phyloP scores from a whole-genome alignment of 2,113 vertebrate species.

The Heterotilapia buettikoferi region DNA sequence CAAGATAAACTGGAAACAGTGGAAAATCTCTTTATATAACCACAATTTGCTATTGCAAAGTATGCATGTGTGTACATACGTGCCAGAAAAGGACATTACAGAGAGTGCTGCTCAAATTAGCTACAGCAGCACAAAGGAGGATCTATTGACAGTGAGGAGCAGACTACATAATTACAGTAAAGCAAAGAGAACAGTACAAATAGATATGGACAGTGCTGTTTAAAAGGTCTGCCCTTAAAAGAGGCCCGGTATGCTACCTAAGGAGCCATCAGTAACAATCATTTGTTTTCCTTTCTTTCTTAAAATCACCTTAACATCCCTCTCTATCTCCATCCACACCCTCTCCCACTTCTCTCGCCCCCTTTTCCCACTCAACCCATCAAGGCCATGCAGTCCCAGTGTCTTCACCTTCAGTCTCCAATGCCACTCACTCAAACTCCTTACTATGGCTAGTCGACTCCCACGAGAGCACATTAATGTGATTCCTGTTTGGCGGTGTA shows the following conservation, averaged over 20 bases:
- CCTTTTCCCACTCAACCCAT: neutral
- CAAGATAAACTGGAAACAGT: constrained; percentile 3
- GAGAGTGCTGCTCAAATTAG: neutral
- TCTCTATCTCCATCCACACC: neutral
- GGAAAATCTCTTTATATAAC: neutral
- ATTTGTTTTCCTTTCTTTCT: neutral
- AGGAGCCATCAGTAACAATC: neutral
- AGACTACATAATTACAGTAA: neutral
- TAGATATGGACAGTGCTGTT: neutral
- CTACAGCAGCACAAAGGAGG: neutral
- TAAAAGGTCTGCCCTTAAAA: neutral
- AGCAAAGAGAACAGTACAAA: neutral
- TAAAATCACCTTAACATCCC: neutral
- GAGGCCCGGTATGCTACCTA: neutral
- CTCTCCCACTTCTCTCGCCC: neutral
- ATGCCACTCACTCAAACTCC: neutral
- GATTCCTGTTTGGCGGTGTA: neutral
- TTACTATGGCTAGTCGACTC: constrained; percentile 3
- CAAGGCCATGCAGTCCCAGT: neutral
- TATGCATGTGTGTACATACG: neutral
- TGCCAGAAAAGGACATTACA: neutral
- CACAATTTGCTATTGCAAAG: neutral
- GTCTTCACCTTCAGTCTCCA: neutral
- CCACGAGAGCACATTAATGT: constrained; percentile 40
- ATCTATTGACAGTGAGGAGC: neutral